Percentiles rank a stretch among this genome's conserved stretches.
phyloP scores from a whole-genome alignment of 2,888 invertebrate genomes.

The Apoderus coryli region DNA sequence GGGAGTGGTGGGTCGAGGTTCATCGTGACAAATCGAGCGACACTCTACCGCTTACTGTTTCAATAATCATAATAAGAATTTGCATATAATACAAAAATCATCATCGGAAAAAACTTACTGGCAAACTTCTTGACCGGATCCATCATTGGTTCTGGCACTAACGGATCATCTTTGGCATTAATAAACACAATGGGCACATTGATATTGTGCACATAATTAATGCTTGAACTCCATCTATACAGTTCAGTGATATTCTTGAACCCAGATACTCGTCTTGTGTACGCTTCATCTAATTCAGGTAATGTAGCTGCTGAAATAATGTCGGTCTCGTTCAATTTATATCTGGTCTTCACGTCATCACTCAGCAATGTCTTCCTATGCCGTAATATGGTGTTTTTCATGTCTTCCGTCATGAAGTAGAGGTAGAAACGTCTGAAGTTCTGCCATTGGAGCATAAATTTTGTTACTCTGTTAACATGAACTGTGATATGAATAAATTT shows the following conservation, averaged over 20 bases:
- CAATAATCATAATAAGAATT: too few relatives aligned
- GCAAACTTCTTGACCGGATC: conserved; percentile 58
- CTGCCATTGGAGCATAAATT: conserved; percentile 72
- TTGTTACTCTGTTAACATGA: conserved; percentile 55
- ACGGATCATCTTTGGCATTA: conserved; percentile 83
- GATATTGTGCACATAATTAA: conserved; percentile 64
- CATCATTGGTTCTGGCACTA: conserved; percentile 68
- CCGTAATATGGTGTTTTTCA: conserved; percentile 73
- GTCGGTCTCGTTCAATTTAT: conserved; percentile 60
- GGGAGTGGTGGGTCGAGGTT: too few relatives aligned
- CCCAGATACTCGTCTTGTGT: conserved; percentile 66
- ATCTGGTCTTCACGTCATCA: conserved; percentile 53
- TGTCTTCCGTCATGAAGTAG: conserved; percentile 86
- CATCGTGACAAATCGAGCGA: too few relatives aligned
- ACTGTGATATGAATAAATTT: too few relatives aligned
- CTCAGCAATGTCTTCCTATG: conserved; percentile 65
- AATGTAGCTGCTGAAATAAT: conserved; percentile 78
- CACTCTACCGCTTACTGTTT: too few relatives aligned
- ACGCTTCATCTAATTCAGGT: conserved; percentile 79
- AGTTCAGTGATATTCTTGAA: conserved; percentile 65
- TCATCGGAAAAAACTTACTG: conserved; percentile 42
- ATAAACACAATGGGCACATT: conserved; percentile 80
- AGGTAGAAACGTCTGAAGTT: conserved; percentile 81
- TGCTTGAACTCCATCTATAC: conserved; percentile 70
- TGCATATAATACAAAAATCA: too few relatives aligned